These are phyloP conservation scores for Chironex yamaguchii DNA, from an alignment of 30 jellyfish, hydroid and myxozoan genomes.

Conservation along the genomic window DNA sequence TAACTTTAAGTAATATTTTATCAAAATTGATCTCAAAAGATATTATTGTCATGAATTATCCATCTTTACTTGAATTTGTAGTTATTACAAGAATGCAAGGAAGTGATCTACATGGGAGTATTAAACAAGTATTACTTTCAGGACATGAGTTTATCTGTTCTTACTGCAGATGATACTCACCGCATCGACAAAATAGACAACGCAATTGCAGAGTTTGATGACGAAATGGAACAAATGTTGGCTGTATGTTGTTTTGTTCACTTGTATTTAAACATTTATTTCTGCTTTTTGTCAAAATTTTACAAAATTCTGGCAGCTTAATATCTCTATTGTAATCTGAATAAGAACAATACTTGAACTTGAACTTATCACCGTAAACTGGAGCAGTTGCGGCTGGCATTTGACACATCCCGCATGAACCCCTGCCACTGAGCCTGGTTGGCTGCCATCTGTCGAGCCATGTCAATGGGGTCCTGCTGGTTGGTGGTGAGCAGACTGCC, in stretches of 20 bases:
- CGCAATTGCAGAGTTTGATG: conserved; percentile 76
- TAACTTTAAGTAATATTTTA: not conserved
- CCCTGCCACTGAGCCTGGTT: no score
- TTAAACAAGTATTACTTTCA: conserved; percentile 66
- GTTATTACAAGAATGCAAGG: conserved; percentile 95
- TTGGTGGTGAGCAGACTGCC: no score
- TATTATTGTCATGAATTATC: not conserved
- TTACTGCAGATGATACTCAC: conserved; percentile 76
- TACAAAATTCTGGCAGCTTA: no score
- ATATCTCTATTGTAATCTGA: no score
- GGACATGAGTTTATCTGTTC: conserved; percentile 81
- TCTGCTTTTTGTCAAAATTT: no score
- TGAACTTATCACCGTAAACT: no score
- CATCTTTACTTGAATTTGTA: conserved; percentile 22
- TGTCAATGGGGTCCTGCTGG: no score
- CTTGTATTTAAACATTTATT: not conserved
- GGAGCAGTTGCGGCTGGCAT: no score
- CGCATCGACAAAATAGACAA: conserved; percentile 53
- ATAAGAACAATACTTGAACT: no score
- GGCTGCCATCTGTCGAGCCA: no score
- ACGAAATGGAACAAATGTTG: conserved; percentile 76
- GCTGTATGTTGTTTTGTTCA: conserved; percentile 58
- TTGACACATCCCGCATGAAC: no score
- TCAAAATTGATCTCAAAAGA: not conserved
- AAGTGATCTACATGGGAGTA: conserved; percentile 84